Evolutionary conservation across 2,113 vertebrate species (phyloP).

Genomic region (Nymphicus hollandicus): DNA sequence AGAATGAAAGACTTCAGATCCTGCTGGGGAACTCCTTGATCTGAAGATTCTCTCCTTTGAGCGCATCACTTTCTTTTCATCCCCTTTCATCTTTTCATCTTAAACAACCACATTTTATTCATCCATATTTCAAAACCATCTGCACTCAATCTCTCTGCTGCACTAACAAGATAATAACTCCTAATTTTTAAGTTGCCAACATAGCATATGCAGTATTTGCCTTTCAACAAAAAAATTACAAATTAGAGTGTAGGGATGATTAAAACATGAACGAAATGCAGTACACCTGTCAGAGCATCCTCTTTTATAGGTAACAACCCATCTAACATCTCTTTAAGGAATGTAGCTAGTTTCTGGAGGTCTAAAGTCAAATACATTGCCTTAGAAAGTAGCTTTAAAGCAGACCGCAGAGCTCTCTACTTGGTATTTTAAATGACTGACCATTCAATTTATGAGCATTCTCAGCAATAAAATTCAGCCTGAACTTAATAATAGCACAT

Average conservation of each 20-base stretch:
- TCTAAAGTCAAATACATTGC: constrained; percentile 78
- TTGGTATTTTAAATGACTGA: constrained; percentile 88
- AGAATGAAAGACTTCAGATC: constrained; percentile 5
- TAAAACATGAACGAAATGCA: constrained; percentile 39
- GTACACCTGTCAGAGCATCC: constrained; percentile 58
- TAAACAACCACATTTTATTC: constrained; percentile 3
- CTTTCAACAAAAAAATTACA: constrained; percentile 36
- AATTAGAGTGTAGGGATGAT: constrained; percentile 61
- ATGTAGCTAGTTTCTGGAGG: constrained; percentile 71
- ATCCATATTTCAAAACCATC: constrained; percentile 23
- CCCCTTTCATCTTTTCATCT: constrained; percentile 25
- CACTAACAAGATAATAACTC: background rate
- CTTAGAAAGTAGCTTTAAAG: constrained; percentile 71
- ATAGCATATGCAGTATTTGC: background rate
- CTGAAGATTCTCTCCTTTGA: constrained; percentile 9
- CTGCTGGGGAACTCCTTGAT: background rate
- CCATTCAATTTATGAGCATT: constrained; percentile 86
- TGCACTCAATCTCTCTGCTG: background rate
- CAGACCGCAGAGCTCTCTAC: constrained; percentile 69
- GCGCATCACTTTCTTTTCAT: background rate
- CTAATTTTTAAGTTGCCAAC: constrained; percentile 16
- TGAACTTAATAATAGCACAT: constrained; percentile 89
- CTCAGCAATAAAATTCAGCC: constrained; percentile 83
- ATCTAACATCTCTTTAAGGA: constrained; percentile 72
- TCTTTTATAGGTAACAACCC: constrained; percentile 69